Base-by-base conservation (phyloP, 2,888 invertebrate genomes). In the Cactoblastis cactorum region DNA sequence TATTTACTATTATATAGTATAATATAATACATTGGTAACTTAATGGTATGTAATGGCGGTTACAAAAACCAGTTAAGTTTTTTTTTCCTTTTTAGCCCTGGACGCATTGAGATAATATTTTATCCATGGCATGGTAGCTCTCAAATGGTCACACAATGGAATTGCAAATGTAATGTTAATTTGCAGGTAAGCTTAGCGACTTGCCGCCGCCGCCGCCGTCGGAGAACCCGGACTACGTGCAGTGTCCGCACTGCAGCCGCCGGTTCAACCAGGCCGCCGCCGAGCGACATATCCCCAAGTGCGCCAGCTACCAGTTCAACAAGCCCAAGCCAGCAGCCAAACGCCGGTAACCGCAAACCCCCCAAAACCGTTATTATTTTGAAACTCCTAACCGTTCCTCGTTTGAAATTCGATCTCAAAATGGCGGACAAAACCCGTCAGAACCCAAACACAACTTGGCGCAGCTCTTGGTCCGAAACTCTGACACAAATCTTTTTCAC, bases 211-310 rank as follows among this genome's bases (percentile, higher is more conserved):
- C 97, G 0, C 96, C 97, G 1, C 96, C 96, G 0, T 94, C 95
- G 0, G 95, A 95, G 74, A 97, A 96, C 74, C 95, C 96, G 0
- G 97, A 98, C 88, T 97, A 97, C 83, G 92, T 96, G 17, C 93
- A 94, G 69, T 98, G 98, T 71, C 97, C 97, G 0, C 95, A 97
- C 83, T 98, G 98, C 80, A 90, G 90, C 22, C 91, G 97, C 0
- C 94, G 94, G 65, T 98, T 98, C 89, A 96, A 95, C 86, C 92
- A 94, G 67, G 83, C 89, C 0, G 96, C 96, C 0, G 98, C 98
- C 1, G 95, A 95, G 61, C 87, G 98, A 22, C 98, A 98, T 87
- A 97, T 98, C 63, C 98, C 98, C 46, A 95, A 96, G 84, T 98
- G 98, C 86, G 94, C 95, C 69, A 93, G 89, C 66, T 96, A 93